These are phyloP conservation scores for Apoda limacodes DNA, from an alignment of 2,888 invertebrate genomes.

Conservation along the genomic window DNA sequence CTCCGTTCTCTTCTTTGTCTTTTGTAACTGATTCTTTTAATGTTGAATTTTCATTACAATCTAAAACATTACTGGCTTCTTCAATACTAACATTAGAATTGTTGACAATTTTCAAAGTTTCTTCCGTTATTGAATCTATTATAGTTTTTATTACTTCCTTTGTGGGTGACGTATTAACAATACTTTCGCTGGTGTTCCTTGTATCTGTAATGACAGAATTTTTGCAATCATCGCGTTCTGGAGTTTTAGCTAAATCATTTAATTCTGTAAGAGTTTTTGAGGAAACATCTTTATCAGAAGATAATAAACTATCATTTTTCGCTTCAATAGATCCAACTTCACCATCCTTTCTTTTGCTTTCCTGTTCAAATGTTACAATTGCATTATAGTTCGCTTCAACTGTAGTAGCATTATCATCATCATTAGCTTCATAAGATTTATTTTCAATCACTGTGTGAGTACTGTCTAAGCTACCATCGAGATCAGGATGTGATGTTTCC, in stretches of 20 bases:
- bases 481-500: slow-evolving; percentile 38
- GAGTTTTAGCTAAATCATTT: too few relatives aligned
- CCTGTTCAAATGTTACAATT: slow-evolving; percentile 5
- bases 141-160: too few relatives aligned
- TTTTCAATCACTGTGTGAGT: slow-evolving; percentile 53
- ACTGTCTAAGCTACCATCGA: slow-evolving; percentile 48
- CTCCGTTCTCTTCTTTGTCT: too few relatives aligned
- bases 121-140: too few relatives aligned
- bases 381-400: slow-evolving; percentile 12
- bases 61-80: too few relatives aligned
- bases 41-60: too few relatives aligned
- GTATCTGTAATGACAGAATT: slow-evolving; percentile 37
- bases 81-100: too few relatives aligned
- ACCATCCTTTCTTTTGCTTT: slow-evolving; percentile 5
- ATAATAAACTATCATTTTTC: not conserved
- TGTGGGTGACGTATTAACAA: slow-evolving; percentile 18
- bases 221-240: slow-evolving; percentile 35
- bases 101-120: too few relatives aligned
- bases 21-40: too few relatives aligned
- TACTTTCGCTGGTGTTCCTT: slow-evolving; percentile 30
- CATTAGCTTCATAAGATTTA: slow-evolving; percentile 32
- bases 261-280: too few relatives aligned
- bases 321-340: not conserved
- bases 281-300: not conserved
- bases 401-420: slow-evolving; percentile 23